These are phyloP conservation scores for Larimichthys polyactis DNA, from an alignment of 2,113 vertebrate genomes.

Conservation along the genomic window DNA sequence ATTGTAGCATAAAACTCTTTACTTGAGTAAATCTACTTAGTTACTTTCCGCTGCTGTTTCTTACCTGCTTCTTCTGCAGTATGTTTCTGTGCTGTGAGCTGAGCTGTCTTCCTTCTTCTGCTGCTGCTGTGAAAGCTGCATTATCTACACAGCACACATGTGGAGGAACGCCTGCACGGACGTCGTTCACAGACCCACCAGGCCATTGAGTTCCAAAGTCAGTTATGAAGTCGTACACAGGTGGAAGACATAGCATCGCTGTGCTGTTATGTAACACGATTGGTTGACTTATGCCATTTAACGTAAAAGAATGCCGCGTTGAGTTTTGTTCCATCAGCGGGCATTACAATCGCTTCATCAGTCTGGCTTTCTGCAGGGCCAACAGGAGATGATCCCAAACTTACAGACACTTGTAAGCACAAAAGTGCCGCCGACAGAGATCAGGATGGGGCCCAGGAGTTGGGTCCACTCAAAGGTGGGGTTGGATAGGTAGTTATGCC, in stretches of 20 bases:
- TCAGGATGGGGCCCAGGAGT: conserved; percentile 88
- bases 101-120: conserved; percentile 53
- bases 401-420: conserved; percentile 87
- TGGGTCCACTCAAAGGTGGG: conserved; percentile 86
- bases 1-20: not conserved
- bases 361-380: conserved; percentile 75
- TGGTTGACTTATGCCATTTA: conserved; percentile 85
- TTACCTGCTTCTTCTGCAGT: conserved; percentile 43
- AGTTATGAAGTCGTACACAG: conserved; percentile 62
- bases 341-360: conserved; percentile 70
- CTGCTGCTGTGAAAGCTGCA: conserved; percentile 65
- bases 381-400: conserved; percentile 85
- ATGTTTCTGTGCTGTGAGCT: conserved; percentile 20
- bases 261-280: conserved; percentile 85
- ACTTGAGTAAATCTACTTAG: not conserved
- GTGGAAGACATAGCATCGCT: conserved; percentile 85
- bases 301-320: conserved; percentile 82
- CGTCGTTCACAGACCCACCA: not conserved
- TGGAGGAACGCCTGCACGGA: conserved; percentile 64
- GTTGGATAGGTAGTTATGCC: conserved; percentile 81
- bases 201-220: conserved; percentile 51
- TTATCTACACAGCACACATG: conserved; percentile 81
- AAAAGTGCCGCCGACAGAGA: conserved; percentile 87
- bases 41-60: not conserved
- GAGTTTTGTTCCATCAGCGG: conserved; percentile 74